A percentile compares a stretch with the other conserved stretches of the same genome.
These are phyloP conservation scores for Coryphaenoides rupestris DNA, from an alignment of 2,113 vertebrate species.

Conservation along the genomic window DNA sequence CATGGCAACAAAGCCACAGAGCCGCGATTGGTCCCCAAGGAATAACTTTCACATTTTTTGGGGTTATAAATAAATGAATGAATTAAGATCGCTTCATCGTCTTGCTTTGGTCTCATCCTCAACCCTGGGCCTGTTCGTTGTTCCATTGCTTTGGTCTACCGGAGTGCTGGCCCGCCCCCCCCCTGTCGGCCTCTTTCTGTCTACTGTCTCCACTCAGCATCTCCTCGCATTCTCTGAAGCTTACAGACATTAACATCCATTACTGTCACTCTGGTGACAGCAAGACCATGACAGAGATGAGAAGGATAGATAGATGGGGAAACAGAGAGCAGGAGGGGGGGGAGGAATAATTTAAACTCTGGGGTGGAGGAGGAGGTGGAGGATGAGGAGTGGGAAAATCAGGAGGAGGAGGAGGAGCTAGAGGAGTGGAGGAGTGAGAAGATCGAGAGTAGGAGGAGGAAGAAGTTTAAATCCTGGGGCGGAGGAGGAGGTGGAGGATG, in stretches of 20 bases:
- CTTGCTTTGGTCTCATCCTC: conserved; percentile 43
- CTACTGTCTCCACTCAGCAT: conserved; percentile 52
- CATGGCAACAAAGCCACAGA: conserved; percentile 63
- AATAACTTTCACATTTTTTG: background rate
- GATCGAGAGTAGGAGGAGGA: background rate
- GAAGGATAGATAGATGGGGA: conserved; percentile 30
- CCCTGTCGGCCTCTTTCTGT: conserved; percentile 28
- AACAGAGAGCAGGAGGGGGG: conserved; percentile 42
- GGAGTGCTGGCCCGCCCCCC: conserved; percentile 33
- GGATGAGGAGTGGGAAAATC: conserved; percentile 11
- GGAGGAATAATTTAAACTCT: too few relatives aligned
- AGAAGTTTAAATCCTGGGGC: too few relatives aligned
- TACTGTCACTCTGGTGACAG: conserved; percentile 42
- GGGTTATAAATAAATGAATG: background rate
- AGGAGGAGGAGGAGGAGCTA: conserved; percentile 37
- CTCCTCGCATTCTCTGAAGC: conserved; percentile 54
- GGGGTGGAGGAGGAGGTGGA: conserved; percentile 42
- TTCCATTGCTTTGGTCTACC: conserved; percentile 40
- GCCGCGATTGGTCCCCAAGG: conserved; percentile 54
- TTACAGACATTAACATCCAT: conserved; percentile 58
- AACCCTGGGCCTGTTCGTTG: conserved; percentile 30
- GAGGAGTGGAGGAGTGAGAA: conserved; percentile 19
- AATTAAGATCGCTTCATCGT: conserved; percentile 29
- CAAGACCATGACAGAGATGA: conserved; percentile 36
- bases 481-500: too few relatives aligned